Evolutionary conservation across 2,113 vertebrate genomes (phyloP).

Genomic region (Dicaeum eximium): DNA sequence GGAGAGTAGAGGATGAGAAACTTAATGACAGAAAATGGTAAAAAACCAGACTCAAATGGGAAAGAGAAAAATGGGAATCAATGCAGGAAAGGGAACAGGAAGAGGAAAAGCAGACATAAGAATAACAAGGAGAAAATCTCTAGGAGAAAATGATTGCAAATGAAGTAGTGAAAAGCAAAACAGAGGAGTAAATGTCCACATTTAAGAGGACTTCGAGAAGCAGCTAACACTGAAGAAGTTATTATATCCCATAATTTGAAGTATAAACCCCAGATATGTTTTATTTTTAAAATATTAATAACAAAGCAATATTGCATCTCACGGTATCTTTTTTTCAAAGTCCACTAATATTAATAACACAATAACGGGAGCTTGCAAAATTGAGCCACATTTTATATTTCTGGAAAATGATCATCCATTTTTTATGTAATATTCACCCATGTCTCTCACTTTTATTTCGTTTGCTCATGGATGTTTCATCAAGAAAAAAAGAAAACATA

Average conservation of each 20-base stretch:
- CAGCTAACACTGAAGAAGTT: not conserved
- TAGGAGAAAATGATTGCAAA: not conserved
- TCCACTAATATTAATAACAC: not conserved
- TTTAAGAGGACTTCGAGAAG: not conserved
- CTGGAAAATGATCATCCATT: not conserved
- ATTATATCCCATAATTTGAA: not conserved
- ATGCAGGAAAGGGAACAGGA: not conserved
- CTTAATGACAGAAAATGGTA: not conserved
- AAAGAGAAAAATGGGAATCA: not conserved
- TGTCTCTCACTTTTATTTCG: not conserved
- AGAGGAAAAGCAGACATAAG: not conserved
- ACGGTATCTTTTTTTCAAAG: not conserved
- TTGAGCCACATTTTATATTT: not conserved
- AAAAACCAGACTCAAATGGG: not conserved
- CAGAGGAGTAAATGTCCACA: not conserved
- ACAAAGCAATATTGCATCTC: not conserved
- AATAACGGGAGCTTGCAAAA: not conserved
- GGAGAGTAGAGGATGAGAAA: not conserved
- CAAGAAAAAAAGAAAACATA: not conserved
- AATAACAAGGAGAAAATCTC: not conserved
- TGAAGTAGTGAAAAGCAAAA: not conserved
- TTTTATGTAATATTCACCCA: not conserved
- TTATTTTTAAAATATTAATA: not conserved
- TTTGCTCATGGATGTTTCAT: not conserved
- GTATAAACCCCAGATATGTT: not conserved